Base-by-base conservation (phyloP, 2,113 vertebrate species). In the Amblyopsis rosae region DNA sequence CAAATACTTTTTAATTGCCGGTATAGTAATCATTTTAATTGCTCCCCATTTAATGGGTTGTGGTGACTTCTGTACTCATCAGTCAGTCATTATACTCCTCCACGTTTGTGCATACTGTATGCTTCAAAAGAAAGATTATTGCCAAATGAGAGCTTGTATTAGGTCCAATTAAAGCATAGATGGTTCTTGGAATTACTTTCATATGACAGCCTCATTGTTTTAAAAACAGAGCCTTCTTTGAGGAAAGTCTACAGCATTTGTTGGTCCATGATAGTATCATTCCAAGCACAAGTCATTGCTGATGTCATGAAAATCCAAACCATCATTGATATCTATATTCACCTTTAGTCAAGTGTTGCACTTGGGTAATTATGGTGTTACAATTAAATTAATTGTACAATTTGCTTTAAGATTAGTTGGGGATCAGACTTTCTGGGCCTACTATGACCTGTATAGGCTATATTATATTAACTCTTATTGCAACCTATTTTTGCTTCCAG, bases 21-120 rank as follows among this genome's bases (percentile, higher is more conserved):
- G 85, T 85, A 62, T 87, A 74, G 89, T 92, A 92, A 91, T 93
- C 84, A 87, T 92, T 91, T 90, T 92, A 93, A 93, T 93, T 93
- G 89, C 90, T 78, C 72, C 77, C 83, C 84, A 85, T 90, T 92
- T 83, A 87, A 84, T 15, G 56, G 85, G 86, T 90, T 86, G 84
- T 88, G 75, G 81, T 86, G 87, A 90, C 90, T 89, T 91, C 71
- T 87, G 67, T 79, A 86, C 79, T 85, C 78, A 70, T 86, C 91
- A 87, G 84, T 88, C 73, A 75, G 87, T 86, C 81, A 91, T 93
- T 92, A 91, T 84, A 86, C 89, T 86, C 89, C 83, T 88, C 87
- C 87, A 73, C 79, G 74, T 83, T 79, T 86, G 86, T 70, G 89
- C 89, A 72, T 91, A 81, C 48, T 53, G 67, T 84, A 67, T 65